phyloP scores from a whole-genome alignment of 2,888 invertebrate genomes.

The Neuroscelio doddi region DNA sequence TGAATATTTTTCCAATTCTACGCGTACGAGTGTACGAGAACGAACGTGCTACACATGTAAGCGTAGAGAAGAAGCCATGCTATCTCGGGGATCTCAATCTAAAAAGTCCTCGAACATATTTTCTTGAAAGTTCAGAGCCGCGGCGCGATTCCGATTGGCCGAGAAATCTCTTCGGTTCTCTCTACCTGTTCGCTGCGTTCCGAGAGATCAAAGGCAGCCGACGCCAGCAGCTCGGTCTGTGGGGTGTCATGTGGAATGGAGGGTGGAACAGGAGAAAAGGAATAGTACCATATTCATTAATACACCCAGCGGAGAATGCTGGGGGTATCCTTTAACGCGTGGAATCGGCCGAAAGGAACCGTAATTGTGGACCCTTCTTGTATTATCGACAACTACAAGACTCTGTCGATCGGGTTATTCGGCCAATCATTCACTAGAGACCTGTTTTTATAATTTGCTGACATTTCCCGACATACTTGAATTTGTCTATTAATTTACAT shows the following conservation, averaged over 20 bases:
- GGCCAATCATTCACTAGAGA: no score
- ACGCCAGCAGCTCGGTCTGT: slow-evolving; percentile 60
- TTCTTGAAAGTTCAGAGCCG: slow-evolving; percentile 59
- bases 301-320: slow-evolving; percentile 56
- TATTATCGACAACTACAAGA: slow-evolving; percentile 18
- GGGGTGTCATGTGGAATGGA: slow-evolving; percentile 66
- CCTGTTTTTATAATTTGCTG: no score
- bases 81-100: slow-evolving; percentile 31
- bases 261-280: slow-evolving; percentile 46
- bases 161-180: slow-evolving; percentile 43
- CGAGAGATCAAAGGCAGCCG: slow-evolving; percentile 62
- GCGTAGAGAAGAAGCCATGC: slow-evolving; percentile 4
- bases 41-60: background rate
- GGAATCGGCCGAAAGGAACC: slow-evolving; percentile 32
- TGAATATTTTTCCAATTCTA: background rate
- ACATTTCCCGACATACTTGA: no score
- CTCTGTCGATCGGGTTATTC: no score
- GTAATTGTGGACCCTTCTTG: slow-evolving; percentile 26
- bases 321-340: slow-evolving; percentile 57
- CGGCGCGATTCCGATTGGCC: slow-evolving; percentile 51
- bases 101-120: slow-evolving; percentile 22
- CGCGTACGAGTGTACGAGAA: background rate
- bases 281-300: slow-evolving; percentile 62
- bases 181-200: slow-evolving; percentile 62
- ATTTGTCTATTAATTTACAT: no score